Evolutionary conservation across 2,888 invertebrate genomes (phyloP).

Genomic region (Odontocerum albicorne): DNA sequence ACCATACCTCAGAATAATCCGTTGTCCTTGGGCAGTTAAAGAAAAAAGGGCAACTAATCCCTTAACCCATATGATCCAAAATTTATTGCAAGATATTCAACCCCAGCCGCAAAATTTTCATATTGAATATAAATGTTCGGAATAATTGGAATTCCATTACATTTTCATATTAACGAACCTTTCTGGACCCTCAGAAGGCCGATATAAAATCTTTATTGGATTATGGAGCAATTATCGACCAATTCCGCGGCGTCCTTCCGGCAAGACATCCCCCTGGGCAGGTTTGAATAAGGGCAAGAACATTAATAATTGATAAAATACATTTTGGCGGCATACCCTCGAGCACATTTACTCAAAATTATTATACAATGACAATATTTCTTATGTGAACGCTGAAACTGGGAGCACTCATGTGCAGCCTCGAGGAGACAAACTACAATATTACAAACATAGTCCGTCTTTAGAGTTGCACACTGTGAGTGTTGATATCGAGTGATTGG

Average conservation of each 20-base stretch:
- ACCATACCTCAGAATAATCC: no score
- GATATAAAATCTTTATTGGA: conserved; percentile 27
- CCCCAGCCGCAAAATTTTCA: conserved; percentile 21
- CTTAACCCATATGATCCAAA: no score
- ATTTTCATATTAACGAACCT: conserved; percentile 12
- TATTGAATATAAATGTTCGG: conserved; percentile 19
- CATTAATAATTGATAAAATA: conserved; percentile 33
- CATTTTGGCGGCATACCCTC: conserved; percentile 7
- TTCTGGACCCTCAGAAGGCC: conserved; percentile 10
- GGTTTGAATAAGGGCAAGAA: conserved; percentile 26
- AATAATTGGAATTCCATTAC: conserved; percentile 22
- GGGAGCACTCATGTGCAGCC: neutral
- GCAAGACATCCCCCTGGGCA: conserved; percentile 16
- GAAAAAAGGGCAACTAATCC: no score
- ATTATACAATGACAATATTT: conserved; percentile 7
- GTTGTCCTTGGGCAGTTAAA: no score
- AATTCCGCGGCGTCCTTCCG: conserved; percentile 14
- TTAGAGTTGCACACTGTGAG: no score
- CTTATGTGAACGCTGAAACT: neutral
- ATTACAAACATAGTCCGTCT: no score
- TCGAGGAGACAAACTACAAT: neutral
- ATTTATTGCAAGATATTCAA: no score
- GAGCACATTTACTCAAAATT: conserved; percentile 22
- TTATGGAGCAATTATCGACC: conserved; percentile 25
- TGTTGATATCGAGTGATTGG: no score